These are phyloP conservation scores for Carcina quercana DNA, from an alignment of 2,888 invertebrate genomes.

Conservation along the genomic window DNA sequence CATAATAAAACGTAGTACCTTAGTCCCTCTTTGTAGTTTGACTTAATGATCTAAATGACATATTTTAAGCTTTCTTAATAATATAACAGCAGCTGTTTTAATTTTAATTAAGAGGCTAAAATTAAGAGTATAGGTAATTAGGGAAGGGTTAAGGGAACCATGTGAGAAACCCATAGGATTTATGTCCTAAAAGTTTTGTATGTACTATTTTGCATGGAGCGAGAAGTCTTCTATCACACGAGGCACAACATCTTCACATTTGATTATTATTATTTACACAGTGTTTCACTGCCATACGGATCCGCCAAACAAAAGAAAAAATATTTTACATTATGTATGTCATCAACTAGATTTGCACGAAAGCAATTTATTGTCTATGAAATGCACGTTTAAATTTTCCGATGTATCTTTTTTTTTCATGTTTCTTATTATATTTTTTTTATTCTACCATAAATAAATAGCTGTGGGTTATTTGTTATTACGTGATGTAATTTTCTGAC, in stretches of 20 bases:
- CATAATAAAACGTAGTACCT: no score
- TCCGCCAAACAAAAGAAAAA: no score
- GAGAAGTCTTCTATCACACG: conserved; percentile 38
- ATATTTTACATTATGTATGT: no score
- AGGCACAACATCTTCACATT: no score
- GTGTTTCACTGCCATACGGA: conserved; percentile 47
- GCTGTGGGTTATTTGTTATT: no score
- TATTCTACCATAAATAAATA: no score
- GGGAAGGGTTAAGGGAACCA: conserved; percentile 77
- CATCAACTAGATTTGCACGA: no score
- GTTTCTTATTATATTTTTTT: neutral
- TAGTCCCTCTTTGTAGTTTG: neutral
- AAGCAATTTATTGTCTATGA: no score
- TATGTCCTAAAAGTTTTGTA: conserved; percentile 74
- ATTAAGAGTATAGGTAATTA: conserved; percentile 10
- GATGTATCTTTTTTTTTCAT: neutral
- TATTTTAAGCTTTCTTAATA: neutral
- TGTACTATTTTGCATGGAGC: conserved; percentile 90
- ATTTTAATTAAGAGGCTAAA: neutral
- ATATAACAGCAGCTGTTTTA: conserved; percentile 2
- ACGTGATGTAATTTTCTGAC: no score
- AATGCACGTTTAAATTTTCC: neutral
- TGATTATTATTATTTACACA: conserved; percentile 19
- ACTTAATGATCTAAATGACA: neutral
- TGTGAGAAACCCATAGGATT: conserved; percentile 78